Evolutionary conservation across 2,113 vertebrate genomes (phyloP), one percentile per base, ranked within the genome.

Genomic region (Epinephelus lanceolatus): DNA sequence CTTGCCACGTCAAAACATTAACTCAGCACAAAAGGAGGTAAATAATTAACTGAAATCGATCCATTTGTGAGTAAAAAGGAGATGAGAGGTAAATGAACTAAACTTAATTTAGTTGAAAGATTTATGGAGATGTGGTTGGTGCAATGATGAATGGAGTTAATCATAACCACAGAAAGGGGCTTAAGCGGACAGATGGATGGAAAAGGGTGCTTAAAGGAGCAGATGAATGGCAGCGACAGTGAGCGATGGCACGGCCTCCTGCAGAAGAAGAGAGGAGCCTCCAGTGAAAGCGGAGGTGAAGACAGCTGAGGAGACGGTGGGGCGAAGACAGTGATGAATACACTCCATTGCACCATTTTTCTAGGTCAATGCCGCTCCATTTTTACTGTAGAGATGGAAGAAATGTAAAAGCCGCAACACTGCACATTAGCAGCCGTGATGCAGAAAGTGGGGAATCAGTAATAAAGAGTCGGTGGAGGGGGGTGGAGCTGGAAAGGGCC

Each of bases 271-370:
- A 59, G 18, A 72, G 63, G 30, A 57, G 68, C 30, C 73, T 47
- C 45, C 42, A 59, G 3, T 81, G 55, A 85, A 67, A 84, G 55
- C 33, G 40, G 10, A n/a, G 62, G 72, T 75, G 72, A 76, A 84
- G 75, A 74, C 66, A 68, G 62, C 84, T 42, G 77, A 47, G 40
- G 25, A 71, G 79, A 63, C 11, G 0, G 12, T 37, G 1, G 42
- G 66, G 42, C 63, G 63, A 66, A 53, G 70, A 70, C 69, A 45
- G 47, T 83, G 86, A 90, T 85, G 53, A 81, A 91, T 88, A 53
- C 8, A 45, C 33, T 56, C 52, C 25, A 51, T n/a, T 60, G 75
- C 19, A 63, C 55, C 3, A 52, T 83, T 86, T 88, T 92, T 86
- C 71, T 85, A 74, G 80, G 82, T 77, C 77, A 84, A 25, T 53